Percentiles rank a stretch among this genome's conserved stretches.
phyloP scores from a whole-genome alignment of 2,888 invertebrate species.

The Macrophya annulata region DNA sequence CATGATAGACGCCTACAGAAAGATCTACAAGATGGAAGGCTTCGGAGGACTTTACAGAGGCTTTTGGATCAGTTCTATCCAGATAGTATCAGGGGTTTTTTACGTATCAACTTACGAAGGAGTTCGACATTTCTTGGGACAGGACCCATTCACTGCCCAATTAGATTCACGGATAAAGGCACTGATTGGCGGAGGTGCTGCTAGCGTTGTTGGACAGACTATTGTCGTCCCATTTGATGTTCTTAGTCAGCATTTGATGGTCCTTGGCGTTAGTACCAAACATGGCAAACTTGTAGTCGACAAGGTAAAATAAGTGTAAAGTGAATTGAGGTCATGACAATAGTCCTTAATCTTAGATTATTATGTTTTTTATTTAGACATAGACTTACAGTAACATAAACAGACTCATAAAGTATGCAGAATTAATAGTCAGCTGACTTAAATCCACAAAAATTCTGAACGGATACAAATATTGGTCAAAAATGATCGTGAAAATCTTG shows the following conservation, averaged over 20 bases:
- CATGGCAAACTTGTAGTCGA: constrained; percentile 73
- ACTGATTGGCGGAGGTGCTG: constrained; percentile 93
- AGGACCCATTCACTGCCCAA: constrained; percentile 79
- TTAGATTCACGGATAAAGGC: constrained; percentile 87
- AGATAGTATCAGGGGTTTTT: constrained; percentile 92
- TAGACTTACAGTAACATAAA: too few species aligned
- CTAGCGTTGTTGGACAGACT: constrained; percentile 96
- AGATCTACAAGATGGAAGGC: constrained; percentile 93
- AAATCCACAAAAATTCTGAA: too few species aligned
- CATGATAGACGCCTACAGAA: constrained; percentile 93
- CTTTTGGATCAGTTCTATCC: constrained; percentile 96
- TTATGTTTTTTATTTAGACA: too few species aligned
- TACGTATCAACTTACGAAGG: constrained; percentile 98
- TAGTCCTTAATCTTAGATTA: not conserved
- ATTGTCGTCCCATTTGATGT: constrained; percentile 98
- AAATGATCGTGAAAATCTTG: not conserved
- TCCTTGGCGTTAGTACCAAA: constrained; percentile 86
- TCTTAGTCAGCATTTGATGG: constrained; percentile 98
- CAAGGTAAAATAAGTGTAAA: constrained; percentile 67
- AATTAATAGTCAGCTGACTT: too few species aligned
- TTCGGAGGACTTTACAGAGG: constrained; percentile 94
- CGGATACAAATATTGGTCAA: too few species aligned
- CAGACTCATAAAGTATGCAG: too few species aligned
- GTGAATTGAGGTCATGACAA: not conserved
- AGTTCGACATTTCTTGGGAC: constrained; percentile 89